phyloP scores from a whole-genome alignment of 2,797 vertebrate species.

The Chloroceryle amazona region DNA sequence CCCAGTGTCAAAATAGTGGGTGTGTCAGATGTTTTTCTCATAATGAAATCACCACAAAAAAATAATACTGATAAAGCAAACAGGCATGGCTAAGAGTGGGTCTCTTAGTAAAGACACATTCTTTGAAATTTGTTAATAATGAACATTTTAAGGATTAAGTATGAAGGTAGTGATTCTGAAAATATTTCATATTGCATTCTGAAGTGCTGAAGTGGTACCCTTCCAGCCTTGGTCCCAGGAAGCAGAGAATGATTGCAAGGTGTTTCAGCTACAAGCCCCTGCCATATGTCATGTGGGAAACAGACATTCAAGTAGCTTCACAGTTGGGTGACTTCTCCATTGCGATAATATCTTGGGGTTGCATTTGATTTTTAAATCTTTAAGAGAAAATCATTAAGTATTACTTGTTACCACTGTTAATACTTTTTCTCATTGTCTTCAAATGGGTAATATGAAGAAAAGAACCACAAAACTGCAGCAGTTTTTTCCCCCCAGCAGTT shows the following conservation, averaged over 20 bases:
- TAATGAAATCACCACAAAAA: neutral
- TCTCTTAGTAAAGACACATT: neutral
- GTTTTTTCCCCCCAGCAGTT: neutral
- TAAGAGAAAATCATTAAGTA: neutral
- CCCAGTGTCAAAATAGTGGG: neutral
- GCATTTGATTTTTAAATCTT: neutral
- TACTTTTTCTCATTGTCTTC: neutral
- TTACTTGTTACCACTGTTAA: neutral
- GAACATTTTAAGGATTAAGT: neutral
- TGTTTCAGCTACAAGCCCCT: neutral
- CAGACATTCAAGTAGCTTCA: neutral
- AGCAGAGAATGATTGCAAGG: neutral
- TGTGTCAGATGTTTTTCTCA: neutral
- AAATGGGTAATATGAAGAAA: neutral
- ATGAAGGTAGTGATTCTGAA: neutral
- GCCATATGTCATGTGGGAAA: neutral
- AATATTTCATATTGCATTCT: neutral
- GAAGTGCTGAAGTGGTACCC: neutral
- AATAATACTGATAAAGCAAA: neutral
- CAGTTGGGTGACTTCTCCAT: accelerated
- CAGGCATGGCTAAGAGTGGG: neutral
- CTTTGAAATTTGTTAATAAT: neutral
- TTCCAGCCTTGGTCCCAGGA: neutral
- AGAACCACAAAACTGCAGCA: neutral
- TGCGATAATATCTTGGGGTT: neutral